Conservation (phyloP, 2,113 vertebrate genomes). For the Podilymbus podiceps region DNA sequence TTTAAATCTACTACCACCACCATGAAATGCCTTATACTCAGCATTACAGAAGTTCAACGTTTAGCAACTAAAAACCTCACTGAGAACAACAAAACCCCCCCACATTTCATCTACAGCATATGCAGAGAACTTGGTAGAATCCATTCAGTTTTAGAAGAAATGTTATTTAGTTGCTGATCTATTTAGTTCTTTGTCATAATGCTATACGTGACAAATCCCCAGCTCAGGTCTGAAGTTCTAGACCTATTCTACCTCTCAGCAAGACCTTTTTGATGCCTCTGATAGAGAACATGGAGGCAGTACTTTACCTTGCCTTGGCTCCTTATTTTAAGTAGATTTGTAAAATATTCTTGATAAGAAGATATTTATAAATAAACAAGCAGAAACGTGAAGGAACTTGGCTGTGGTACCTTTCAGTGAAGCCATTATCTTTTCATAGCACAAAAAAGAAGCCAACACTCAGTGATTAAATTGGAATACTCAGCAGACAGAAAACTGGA, state of each 20-base stretch:
- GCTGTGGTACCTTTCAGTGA: background rate
- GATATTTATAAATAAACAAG: background rate
- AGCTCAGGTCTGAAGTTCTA: background rate
- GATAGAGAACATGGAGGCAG: background rate
- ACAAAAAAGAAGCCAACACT: background rate
- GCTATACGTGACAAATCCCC: background rate
- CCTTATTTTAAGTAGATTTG: background rate
- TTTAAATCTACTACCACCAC: background rate
- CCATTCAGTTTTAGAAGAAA: background rate
- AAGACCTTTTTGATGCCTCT: background rate
- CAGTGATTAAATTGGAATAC: background rate
- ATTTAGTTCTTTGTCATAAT: background rate
- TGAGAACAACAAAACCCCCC: background rate
- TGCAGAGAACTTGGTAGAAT: background rate
- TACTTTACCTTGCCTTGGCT: background rate
- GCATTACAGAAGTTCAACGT: background rate
- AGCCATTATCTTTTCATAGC: background rate
- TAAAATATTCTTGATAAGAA: background rate
- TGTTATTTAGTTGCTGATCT: background rate
- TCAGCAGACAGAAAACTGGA: background rate
- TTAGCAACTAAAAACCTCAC: background rate
- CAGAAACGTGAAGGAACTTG: background rate
- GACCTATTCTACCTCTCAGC: background rate
- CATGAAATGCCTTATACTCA: fast-evolving
- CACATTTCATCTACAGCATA: background rate